Conservation (phyloP, 2,113 vertebrate species). For the Cyanoliseus patagonus region DNA sequence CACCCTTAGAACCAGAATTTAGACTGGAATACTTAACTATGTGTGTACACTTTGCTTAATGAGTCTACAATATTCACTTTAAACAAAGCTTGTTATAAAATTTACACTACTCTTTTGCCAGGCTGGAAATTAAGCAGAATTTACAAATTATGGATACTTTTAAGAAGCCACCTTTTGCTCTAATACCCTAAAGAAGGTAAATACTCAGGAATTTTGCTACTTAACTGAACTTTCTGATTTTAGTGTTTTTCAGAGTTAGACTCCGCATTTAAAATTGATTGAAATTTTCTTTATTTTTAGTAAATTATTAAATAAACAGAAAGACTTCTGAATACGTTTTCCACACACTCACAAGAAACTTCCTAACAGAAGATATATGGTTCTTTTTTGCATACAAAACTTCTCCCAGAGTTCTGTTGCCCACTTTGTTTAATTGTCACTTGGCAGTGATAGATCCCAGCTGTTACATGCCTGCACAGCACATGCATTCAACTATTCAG, state of each 20-base stretch:
- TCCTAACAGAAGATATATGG: slow-evolving; percentile 1
- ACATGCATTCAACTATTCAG: slow-evolving; percentile 8
- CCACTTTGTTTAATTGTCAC: slow-evolving; percentile 51
- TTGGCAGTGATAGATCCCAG: slow-evolving; percentile 56
- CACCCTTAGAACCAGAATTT: background rate
- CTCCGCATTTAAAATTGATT: background rate
- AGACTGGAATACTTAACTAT: background rate
- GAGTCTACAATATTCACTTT: background rate
- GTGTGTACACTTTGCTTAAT: background rate
- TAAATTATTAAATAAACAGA: background rate
- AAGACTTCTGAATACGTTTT: background rate
- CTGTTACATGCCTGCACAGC: slow-evolving; percentile 33
- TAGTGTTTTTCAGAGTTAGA: background rate
- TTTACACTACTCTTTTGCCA: background rate
- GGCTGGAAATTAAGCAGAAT: background rate
- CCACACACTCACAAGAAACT: background rate
- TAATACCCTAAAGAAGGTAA: background rate
- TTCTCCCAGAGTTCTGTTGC: slow-evolving; percentile 20
- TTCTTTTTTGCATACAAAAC: slow-evolving; percentile 32
- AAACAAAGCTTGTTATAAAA: background rate
- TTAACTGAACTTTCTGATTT: background rate
- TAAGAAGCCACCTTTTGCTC: background rate
- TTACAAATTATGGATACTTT: background rate
- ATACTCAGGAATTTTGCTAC: background rate
- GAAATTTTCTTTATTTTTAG: background rate